These are phyloP conservation scores for Macroramphosus scolopax DNA, from an alignment of 2,797 vertebrate species.

Conservation along the genomic window DNA sequence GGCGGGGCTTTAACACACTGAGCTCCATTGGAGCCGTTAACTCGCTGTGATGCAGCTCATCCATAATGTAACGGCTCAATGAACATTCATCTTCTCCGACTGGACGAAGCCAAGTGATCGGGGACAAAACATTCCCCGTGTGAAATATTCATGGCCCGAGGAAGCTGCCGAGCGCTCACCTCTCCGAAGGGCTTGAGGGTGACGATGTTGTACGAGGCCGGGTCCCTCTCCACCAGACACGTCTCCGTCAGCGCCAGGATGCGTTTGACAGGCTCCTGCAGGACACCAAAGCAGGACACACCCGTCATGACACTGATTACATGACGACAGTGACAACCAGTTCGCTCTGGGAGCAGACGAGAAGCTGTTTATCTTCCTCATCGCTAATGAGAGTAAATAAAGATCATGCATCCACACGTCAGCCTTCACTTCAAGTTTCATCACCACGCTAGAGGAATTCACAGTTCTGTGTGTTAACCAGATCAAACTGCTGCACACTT, in stretches of 20 bases:
- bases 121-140: not conserved
- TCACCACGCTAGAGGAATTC: too few relatives aligned
- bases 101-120: too few relatives aligned
- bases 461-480: too few relatives aligned
- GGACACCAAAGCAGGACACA: conserved; percentile 3
- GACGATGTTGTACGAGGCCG: conserved; percentile 96
- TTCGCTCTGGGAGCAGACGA: too few relatives aligned
- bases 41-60: conserved; percentile 12
- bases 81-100: not conserved
- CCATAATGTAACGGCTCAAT: conserved; percentile 19
- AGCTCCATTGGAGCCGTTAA: conserved; percentile 14
- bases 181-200: conserved; percentile 96
- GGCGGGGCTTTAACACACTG: conserved; percentile 4
- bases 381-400: too few relatives aligned
- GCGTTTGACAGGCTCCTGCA: conserved; percentile 92
- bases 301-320: not conserved
- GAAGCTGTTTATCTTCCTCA: too few relatives aligned
- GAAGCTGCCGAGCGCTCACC: conserved; percentile 71
- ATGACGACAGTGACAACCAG: not conserved
- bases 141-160: not conserved
- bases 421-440: too few relatives aligned
- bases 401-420: too few relatives aligned
- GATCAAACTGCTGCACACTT: too few relatives aligned
- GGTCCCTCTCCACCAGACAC: conserved; percentile 95
- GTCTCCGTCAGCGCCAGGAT: conserved; percentile 95